Percentiles rank a stretch among this genome's conserved stretches.
Conservation (phyloP, 2,113 vertebrate genomes). For the Ailurus styani region DNA sequence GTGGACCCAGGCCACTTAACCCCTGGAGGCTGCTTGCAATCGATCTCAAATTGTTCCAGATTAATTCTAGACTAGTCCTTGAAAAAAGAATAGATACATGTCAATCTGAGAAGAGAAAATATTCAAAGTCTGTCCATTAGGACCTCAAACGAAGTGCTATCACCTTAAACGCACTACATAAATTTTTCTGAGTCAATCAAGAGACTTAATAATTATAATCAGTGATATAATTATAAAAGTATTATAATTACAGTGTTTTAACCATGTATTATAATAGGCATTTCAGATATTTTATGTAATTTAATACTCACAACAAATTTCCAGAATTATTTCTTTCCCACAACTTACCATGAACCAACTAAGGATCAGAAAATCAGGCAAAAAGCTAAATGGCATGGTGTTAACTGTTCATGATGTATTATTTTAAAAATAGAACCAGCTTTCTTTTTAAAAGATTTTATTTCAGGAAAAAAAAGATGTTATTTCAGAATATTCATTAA, state of each 20-base stretch:
- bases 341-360: not conserved
- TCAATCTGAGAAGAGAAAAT: not conserved
- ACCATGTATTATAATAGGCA: not conserved
- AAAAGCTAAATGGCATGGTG: not conserved
- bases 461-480: not conserved
- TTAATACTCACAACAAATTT: not conserved
- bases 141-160: not conserved
- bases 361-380: not conserved
- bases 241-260: not conserved
- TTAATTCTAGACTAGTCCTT: not conserved
- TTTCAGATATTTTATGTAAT: not conserved
- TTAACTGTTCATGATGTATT: not conserved
- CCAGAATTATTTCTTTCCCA: not conserved
- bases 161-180: not conserved
- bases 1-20: not conserved
- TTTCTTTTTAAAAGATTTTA: not conserved
- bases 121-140: not conserved
- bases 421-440: not conserved
- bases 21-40: not conserved
- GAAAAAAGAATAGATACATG: not conserved
- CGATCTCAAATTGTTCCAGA: not conserved
- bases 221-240: not conserved
- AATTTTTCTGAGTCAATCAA: not conserved
- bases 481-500: not conserved
- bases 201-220: not conserved